Evolutionary conservation across 2,797 vertebrate genomes (phyloP).

Genomic region (Rhincodon typus): DNA sequence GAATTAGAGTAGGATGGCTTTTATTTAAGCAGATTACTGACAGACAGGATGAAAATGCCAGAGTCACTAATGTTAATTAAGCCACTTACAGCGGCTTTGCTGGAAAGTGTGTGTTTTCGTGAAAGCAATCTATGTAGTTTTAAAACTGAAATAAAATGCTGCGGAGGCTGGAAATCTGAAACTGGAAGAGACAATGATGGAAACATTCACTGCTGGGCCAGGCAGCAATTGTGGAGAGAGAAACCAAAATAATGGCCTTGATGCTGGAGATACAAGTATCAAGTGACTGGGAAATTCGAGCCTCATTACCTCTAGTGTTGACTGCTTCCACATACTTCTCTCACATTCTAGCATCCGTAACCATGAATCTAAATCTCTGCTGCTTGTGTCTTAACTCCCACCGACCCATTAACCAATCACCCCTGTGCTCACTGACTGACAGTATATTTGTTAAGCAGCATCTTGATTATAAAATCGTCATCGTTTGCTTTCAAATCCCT

Average conservation of each 20-base stretch:
- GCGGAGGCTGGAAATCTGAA: neutral
- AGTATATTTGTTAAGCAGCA: no score
- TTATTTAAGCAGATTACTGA: conserved; percentile 21
- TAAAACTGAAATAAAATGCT: neutral
- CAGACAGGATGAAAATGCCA: neutral
- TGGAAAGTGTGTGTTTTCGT: neutral
- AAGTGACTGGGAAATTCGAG: neutral
- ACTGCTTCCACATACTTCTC: no score
- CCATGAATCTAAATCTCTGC: no score
- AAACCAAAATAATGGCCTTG: no score
- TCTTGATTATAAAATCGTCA: no score
- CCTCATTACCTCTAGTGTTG: neutral
- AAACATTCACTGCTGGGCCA: neutral
- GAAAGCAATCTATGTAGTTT: neutral
- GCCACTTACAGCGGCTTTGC: neutral
- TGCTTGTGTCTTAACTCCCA: no score
- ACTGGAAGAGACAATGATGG: neutral
- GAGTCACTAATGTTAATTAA: conserved; percentile 29
- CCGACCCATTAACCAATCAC: no score
- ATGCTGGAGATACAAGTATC: no score
- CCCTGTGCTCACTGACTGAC: no score
- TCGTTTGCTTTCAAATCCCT: no score
- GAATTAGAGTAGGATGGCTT: neutral
- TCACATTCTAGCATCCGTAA: no score
- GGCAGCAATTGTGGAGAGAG: no score